phyloP scores from a whole-genome alignment of 2,888 invertebrate genomes.

The Tetropium fuscum region DNA sequence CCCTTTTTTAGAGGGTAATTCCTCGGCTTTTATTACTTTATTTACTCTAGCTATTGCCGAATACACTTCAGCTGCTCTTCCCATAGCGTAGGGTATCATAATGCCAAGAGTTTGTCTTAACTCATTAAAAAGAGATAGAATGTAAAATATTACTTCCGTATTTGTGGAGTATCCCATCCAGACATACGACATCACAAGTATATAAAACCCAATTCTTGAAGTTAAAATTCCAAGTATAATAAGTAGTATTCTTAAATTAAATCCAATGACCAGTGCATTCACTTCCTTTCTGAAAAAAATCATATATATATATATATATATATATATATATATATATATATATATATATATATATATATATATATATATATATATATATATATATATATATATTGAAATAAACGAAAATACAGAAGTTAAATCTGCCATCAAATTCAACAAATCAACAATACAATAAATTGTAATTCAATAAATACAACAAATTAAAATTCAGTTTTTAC shows the following conservation, averaged over 20 bases:
- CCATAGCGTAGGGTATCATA: constrained; percentile 88
- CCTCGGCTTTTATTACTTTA: constrained; percentile 68
- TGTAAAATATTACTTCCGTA: constrained; percentile 89
- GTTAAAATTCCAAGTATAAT: constrained; percentile 55
- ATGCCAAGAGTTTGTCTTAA: constrained; percentile 88
- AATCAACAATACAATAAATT: no score
- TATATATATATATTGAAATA: no score
- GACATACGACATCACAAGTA: constrained; percentile 71
- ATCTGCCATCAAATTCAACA: no score
- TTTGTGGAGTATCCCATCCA: constrained; percentile 78
- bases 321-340: no score
- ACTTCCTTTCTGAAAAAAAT: constrained; percentile 77
- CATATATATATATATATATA: no score
- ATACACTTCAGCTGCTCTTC: constrained; percentile 81
- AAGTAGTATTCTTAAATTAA: constrained; percentile 56
- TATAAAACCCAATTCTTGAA: constrained; percentile 58
- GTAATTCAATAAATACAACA: no score
- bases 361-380: no score
- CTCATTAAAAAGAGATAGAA: constrained; percentile 91
- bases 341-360: no score
- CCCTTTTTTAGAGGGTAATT: constrained; percentile 45
- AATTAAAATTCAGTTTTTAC: no score
- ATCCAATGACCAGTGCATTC: constrained; percentile 65
- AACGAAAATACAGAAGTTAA: no score
- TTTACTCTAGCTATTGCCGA: constrained; percentile 80